A percentile compares a stretch with the other conserved stretches of the same genome.
phyloP scores from a whole-genome alignment of 2,797 vertebrate genomes.

The Erethizon dorsatum region DNA sequence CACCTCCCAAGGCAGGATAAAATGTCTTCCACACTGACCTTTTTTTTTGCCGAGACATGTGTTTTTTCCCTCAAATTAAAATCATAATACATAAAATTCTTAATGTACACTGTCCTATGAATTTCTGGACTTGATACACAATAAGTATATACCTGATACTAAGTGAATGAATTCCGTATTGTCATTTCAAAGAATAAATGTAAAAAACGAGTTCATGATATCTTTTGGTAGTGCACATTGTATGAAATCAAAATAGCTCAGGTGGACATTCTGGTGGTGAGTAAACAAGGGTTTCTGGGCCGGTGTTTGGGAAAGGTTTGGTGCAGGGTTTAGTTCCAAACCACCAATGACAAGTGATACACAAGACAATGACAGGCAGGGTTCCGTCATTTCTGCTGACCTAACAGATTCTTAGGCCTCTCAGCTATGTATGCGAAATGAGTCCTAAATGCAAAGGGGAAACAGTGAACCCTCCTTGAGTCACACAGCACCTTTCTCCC shows the following conservation, averaged over 20 bases:
- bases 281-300: constrained; percentile 72
- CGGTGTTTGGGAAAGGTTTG: constrained; percentile 78
- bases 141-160: neutral
- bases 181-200: constrained; percentile 31
- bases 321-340: neutral
- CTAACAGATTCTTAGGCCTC: neutral
- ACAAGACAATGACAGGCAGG: neutral
- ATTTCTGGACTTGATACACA: neutral
- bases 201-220: neutral
- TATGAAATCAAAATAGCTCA: neutral
- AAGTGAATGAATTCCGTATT: constrained; percentile 13
- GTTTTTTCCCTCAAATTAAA: constrained; percentile 7
- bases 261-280: constrained; percentile 73
- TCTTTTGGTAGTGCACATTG: neutral
- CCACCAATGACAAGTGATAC: neutral
- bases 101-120: constrained; percentile 13
- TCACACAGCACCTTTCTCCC: neutral
- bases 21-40: neutral
- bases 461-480: neutral
- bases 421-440: neutral
- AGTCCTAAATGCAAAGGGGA: neutral
- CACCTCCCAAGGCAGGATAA: neutral
- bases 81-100: neutral
- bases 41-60: neutral
- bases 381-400: constrained; percentile 55